A percentile compares a stretch with the other conserved stretches of the same genome.
Conservation (phyloP, 2,888 invertebrate species). For the Incurvaria masculella region DNA sequence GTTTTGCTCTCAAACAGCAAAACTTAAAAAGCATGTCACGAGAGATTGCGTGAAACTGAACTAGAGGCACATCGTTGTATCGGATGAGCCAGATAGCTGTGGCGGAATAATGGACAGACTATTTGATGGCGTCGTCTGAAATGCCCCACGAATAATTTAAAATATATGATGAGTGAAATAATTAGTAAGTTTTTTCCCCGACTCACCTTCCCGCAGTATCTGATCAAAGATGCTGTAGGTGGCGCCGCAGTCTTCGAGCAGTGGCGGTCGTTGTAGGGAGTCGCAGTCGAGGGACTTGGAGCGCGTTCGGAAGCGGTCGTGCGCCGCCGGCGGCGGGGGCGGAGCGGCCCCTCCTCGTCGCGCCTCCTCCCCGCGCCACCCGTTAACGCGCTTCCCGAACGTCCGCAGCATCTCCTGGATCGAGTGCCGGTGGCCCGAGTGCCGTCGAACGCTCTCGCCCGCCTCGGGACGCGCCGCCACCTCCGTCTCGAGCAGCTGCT, state of each 20-base stretch:
- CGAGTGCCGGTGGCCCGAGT: slow-evolving; percentile 54
- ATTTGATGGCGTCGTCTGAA: too few relatives aligned
- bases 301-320: slow-evolving; percentile 68
- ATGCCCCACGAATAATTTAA: too few relatives aligned
- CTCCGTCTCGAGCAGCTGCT: slow-evolving; percentile 28
- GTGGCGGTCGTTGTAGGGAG: slow-evolving; percentile 44
- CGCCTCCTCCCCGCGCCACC: slow-evolving; percentile 65
- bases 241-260: slow-evolving; percentile 72
- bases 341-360: slow-evolving; percentile 43
- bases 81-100: too few relatives aligned
- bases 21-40: too few relatives aligned
- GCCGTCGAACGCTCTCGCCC: slow-evolving; percentile 28
- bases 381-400: slow-evolving; percentile 71
- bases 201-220: slow-evolving; percentile 70
- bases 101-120: too few relatives aligned
- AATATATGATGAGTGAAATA: too few relatives aligned
- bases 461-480: slow-evolving; percentile 15
- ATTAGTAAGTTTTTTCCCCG: neutral
- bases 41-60: too few relatives aligned
- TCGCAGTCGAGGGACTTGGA: slow-evolving; percentile 75
- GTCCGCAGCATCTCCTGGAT: slow-evolving; percentile 75
- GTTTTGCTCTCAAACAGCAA: too few relatives aligned
- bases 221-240: slow-evolving; percentile 80
- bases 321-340: slow-evolving; percentile 40
- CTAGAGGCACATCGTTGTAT: too few relatives aligned